A percentile compares a stretch with the other conserved stretches of the same genome.
phyloP scores from a whole-genome alignment of 1,140 invertebrate species.

The Drosophila kohkoa region DNA sequence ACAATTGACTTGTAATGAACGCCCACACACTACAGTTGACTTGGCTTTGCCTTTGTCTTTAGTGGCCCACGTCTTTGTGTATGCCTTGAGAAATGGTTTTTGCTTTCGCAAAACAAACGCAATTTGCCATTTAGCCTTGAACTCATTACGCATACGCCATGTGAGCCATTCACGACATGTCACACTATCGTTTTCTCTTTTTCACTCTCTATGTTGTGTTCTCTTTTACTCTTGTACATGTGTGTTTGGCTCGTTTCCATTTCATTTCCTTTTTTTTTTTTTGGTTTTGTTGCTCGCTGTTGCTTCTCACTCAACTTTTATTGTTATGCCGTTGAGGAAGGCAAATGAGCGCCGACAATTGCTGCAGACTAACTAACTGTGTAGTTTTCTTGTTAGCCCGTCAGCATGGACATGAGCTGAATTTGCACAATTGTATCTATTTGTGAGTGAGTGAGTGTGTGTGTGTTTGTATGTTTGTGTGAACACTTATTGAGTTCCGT shows the following conservation, averaged over 20 bases:
- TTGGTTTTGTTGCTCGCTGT: constrained; percentile 22
- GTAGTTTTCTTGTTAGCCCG: constrained; percentile 54
- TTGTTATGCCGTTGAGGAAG: constrained; percentile 68
- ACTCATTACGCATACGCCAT: constrained; percentile 75
- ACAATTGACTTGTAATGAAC: constrained; percentile 73
- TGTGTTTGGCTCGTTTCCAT: constrained; percentile 39
- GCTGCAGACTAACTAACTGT: constrained; percentile 71
- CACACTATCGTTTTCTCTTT: background rate
- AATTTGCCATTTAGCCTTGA: constrained; percentile 65
- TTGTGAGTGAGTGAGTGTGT: background rate
- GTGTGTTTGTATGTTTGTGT: background rate
- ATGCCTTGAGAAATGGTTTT: constrained; percentile 27
- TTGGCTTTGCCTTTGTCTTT: constrained; percentile 36
- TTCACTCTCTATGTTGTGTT: background rate
- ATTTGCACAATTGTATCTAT: background rate
- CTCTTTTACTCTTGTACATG: background rate
- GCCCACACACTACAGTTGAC: constrained; percentile 33
- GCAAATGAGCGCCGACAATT: constrained; percentile 49
- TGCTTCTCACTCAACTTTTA: constrained; percentile 70
- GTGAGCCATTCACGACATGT: constrained; percentile 26
- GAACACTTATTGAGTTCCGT: constrained; percentile 1
- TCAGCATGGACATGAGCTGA: constrained; percentile 29
- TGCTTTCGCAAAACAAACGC: constrained; percentile 45
- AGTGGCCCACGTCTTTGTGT: constrained; percentile 1
- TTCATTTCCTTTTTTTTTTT: constrained; percentile 67